Evolutionary conservation across 2,113 vertebrate species (phyloP), one percentile per base, ranked within the genome.

Genomic region (Acrocephalus kingi): DNA sequence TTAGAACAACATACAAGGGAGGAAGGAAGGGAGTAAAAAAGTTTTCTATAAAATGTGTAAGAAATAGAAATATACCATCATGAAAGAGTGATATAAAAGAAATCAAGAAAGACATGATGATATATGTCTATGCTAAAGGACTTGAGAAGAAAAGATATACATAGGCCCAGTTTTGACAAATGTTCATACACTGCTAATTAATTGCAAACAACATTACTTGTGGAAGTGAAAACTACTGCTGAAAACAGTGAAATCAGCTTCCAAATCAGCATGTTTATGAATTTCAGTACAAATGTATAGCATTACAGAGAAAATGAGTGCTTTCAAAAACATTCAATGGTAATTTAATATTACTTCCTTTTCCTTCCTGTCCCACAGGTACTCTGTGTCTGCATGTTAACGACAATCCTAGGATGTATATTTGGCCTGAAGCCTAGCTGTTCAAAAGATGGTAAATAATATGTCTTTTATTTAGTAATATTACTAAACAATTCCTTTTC

Each of bases 351-450:
- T 48, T 45, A 4, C 24, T 73, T 86, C 90, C 10, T 93, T 86
- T 82, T 94, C 33, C 37, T 95, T 95, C 28, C 41, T 96, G 15
- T 92, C 37, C 54, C 41, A 76, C 94, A 98, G 98, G 97, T 98
- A 55, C 97, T 98, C 45, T 98, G 97, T 83, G 98, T 98, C 84
- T 98, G 98, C 85, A 67, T 98, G 72, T 90, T 98, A 94, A 98
- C 98, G 0, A 98, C 95, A 71, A 98, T 98, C 92, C 96, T 98
- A 75, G 98, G 98, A 71, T 98, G 98, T 86, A 98, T 98, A 97
- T 98, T 98, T 97, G 98, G 98, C 84, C 96, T 98, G 96, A 98
- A 98, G 64, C 98, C 98, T 82, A 98, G 98, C 95, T 98, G 98
- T 93, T 97, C 98, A 84, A 98, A 98, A 98, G 98, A 98, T 96